Conservation (phyloP, 2,113 vertebrate species). For the Menura novaehollandiae region DNA sequence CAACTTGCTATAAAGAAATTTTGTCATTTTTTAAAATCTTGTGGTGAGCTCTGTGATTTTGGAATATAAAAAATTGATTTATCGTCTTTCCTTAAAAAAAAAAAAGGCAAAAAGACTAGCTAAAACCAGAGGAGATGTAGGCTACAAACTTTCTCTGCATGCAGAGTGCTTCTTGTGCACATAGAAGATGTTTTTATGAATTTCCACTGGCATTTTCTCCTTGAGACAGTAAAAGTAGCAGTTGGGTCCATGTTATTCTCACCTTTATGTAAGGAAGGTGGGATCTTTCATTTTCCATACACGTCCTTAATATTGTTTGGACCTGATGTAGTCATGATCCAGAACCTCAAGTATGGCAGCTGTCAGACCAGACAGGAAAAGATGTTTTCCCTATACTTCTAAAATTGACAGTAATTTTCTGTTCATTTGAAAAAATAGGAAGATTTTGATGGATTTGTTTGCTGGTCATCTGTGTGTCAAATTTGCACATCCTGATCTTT, state of each 20-base stretch:
- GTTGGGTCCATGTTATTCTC: not conserved
- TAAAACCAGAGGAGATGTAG: not conserved
- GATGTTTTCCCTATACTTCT: not conserved
- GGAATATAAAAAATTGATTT: not conserved
- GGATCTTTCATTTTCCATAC: not conserved
- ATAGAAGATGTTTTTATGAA: not conserved
- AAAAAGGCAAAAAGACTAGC: not conserved
- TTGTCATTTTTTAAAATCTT: not conserved
- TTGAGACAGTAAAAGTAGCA: not conserved
- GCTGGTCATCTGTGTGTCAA: not conserved
- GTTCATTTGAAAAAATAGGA: not conserved
- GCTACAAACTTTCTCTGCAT: not conserved
- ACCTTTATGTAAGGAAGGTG: not conserved
- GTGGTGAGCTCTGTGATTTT: not conserved
- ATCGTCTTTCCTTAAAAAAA: not conserved
- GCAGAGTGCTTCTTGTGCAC: not conserved
- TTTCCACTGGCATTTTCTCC: not conserved
- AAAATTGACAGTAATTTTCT: not conserved
- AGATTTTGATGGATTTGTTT: not conserved
- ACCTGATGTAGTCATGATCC: not conserved
- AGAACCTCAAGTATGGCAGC: not conserved
- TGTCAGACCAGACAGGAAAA: not conserved
- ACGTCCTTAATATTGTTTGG: not conserved
- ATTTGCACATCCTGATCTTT: not conserved
- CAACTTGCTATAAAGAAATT: not conserved